A percentile compares a stretch with the other conserved stretches of the same genome.
These are phyloP conservation scores for Diarsia rubi DNA, from an alignment of 2,888 invertebrate species.

Conservation along the genomic window DNA sequence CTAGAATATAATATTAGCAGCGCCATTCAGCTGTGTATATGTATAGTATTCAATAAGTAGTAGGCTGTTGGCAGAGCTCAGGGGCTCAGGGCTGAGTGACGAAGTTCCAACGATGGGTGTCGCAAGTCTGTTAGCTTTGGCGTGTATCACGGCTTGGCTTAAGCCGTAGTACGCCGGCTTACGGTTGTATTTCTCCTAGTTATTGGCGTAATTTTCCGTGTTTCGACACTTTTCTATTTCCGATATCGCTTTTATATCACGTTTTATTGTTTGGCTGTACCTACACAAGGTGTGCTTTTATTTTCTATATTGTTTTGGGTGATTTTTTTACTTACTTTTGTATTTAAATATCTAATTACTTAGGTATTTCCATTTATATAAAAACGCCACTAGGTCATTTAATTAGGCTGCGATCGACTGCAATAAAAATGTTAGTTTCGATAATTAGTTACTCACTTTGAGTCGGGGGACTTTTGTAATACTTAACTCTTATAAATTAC, in stretches of 20 bases:
- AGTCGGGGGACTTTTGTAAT: too few species aligned
- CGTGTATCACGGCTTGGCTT: conserved; percentile 2
- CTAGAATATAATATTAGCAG: not conserved
- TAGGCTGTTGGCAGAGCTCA: conserved; percentile 6
- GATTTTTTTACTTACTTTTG: not conserved
- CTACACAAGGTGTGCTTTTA: not conserved
- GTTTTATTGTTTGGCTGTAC: not conserved
- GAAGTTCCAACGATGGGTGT: not conserved
- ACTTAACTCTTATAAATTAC: too few species aligned
- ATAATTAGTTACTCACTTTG: too few species aligned
- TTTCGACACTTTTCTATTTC: conserved; percentile 13
- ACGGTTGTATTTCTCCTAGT: conserved; percentile 21
- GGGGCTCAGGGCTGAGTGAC: conserved; percentile 15
- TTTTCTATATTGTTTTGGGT: not conserved
- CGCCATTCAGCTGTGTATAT: not conserved
- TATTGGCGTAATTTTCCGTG: conserved; percentile 22
- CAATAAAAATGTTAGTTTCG: too few species aligned
- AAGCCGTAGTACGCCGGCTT: conserved; percentile 10
- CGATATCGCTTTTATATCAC: conserved; percentile 4
- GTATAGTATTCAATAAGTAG: too few species aligned
- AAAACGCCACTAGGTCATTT: not conserved
- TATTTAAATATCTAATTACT: not conserved
- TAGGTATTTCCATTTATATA: not conserved
- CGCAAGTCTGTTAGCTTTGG: not conserved
- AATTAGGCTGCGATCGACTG: not conserved